phyloP scores from a whole-genome alignment of 1,140 invertebrate genomes.

The Bombus picipes region DNA sequence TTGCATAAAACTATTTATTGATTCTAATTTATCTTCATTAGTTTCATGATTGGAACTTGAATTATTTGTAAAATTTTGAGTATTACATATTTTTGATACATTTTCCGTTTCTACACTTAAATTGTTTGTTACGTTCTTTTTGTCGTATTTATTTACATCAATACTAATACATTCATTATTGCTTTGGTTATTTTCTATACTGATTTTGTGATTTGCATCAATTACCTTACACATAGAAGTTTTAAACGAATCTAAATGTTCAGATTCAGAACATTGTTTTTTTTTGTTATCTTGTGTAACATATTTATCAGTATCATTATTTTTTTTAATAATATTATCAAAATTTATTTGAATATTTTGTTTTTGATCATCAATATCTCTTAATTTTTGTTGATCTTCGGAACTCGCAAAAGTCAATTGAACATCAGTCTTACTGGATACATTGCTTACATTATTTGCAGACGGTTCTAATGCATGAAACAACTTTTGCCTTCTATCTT shows the following conservation, averaged over 20 bases:
- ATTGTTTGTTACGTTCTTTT: constrained; percentile 27
- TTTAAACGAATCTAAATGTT: constrained; percentile 48
- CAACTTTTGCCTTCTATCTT: constrained; percentile 64
- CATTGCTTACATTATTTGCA: constrained; percentile 48
- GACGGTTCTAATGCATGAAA: constrained; percentile 45
- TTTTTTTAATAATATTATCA: constrained; percentile 64
- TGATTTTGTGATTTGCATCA: constrained; percentile 44
- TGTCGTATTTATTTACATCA: constrained; percentile 37
- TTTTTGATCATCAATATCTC: constrained; percentile 13
- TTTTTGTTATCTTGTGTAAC: constrained; percentile 46
- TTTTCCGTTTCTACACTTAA: constrained; percentile 25
- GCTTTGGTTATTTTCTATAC: constrained; percentile 62
- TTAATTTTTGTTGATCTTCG: constrained; percentile 44
- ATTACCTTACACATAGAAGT: constrained; percentile 30
- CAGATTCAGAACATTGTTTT: constrained; percentile 45
- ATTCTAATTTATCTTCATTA: constrained; percentile 44
- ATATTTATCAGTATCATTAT: constrained; percentile 66
- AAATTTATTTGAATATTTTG: constrained; percentile 5
- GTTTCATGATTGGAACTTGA: constrained; percentile 25
- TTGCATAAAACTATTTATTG: constrained; percentile 60
- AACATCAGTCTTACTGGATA: constrained; percentile 69
- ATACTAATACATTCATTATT: constrained; percentile 57
- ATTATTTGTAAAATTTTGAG: constrained; percentile 21
- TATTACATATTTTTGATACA: constrained; percentile 1
- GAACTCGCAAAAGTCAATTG: constrained; percentile 41